Base-by-base conservation (phyloP, 2,113 vertebrate genomes). In the Dicaeum eximium region DNA sequence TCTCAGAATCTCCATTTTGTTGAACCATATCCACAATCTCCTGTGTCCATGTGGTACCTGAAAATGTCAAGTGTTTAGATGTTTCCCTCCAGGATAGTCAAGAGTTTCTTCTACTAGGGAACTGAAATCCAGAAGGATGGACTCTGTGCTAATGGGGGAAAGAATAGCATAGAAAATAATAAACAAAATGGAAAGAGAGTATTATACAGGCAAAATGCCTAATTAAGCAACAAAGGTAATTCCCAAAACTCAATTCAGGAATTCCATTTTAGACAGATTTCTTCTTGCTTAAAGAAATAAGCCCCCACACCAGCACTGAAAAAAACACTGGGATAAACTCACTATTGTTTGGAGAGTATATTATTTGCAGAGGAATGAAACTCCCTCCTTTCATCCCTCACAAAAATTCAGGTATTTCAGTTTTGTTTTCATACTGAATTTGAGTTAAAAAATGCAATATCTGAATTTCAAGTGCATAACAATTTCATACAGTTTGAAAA, bases 11-110 rank as follows among this genome's bases (percentile, higher is more conserved):
- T 47, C 97, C 98, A 2, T 96, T 93, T 31, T 97, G 93, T 64
- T 98, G 97, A 75, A 98, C 93, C 97, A 98, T 97, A 74, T 98
- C 98, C 81, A 98, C 97, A 66, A 98, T 98, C 82, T 98, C 98
- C 69, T 98, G 97, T 37, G 95, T 98, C 98, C 98, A 98, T 25
- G 98, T 98, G 35, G 97, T 98, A 65, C 98, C 98, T 98, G 70
- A 78, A 96, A 97, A 74, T 25, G 38, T 65, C 77, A 62, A 48
- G 12, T 42, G 12, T 61, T 90, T 83, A 94, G 44, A 24, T 33
- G 15, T 53, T 93, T 91, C 15, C 11, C 25, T 51, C 30, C n/a
- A 48, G n/a, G 11, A 67, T 6, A 91, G 40, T 30, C 40, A 71
- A 65, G 21, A 64, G 37, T 72, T 31, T 80, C n/a, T 87, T 86